Evolutionary conservation across 92 coral and sea anemone species (phyloP).

Genomic region (Isaurus tuberculatus): DNA sequence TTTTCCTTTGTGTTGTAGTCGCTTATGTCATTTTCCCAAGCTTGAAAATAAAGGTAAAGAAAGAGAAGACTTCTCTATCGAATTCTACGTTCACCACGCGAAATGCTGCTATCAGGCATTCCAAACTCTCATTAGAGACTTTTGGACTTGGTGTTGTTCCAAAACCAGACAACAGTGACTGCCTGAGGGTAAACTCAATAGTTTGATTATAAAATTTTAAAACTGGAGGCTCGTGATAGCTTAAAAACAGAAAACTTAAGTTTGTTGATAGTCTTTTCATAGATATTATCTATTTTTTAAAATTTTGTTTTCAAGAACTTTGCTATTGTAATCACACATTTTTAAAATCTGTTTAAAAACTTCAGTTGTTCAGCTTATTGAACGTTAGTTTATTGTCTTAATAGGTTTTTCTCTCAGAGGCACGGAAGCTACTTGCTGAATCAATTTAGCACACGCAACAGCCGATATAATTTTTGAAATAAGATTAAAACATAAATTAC

Average conservation of each 20-base stretch:
- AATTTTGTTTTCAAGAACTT: too few species aligned
- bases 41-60: constrained; percentile 11
- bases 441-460: too few species aligned
- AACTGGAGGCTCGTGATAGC: background rate
- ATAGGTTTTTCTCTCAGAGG: too few species aligned
- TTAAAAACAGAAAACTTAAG: background rate
- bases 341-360: too few species aligned
- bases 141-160: background rate
- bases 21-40: constrained; percentile 81
- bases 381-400: too few species aligned
- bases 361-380: too few species aligned
- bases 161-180: background rate
- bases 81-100: constrained; percentile 42
- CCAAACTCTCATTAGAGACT: background rate
- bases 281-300: too few species aligned
- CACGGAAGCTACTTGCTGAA: too few species aligned
- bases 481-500: too few species aligned
- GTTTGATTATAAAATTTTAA: background rate
- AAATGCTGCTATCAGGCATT: constrained; percentile 16
- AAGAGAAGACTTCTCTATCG: background rate
- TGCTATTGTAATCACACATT: too few species aligned
- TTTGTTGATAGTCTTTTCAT: too few species aligned
- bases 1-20: constrained; percentile 61
- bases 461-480: too few species aligned
- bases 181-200: background rate